Conservation (phyloP, 2,888 invertebrate genomes). For the Spilosoma lubricipeda region DNA sequence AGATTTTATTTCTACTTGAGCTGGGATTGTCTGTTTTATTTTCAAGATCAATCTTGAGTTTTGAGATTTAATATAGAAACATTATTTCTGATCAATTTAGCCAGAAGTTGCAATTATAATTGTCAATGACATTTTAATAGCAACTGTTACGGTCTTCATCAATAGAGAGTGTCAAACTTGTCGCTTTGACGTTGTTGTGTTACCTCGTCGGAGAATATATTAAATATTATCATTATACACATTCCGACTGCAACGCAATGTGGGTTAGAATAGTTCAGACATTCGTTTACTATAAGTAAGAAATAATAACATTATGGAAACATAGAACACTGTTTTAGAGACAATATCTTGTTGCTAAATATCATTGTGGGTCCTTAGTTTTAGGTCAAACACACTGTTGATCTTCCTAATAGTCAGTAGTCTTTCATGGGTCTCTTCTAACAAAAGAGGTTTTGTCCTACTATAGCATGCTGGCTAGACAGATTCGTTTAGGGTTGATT, state of each 20-base stretch:
- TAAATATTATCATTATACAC: conserved; percentile 63
- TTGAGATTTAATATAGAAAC: too few species aligned
- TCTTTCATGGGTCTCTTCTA: too few species aligned
- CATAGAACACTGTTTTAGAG: neutral
- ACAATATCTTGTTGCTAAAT: neutral
- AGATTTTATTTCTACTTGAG: too few species aligned
- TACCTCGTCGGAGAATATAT: conserved; percentile 29
- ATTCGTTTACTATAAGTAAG: conserved; percentile 63
- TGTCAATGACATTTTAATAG: too few species aligned
- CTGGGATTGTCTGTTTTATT: neutral
- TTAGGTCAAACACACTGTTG: neutral
- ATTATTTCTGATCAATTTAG: too few species aligned
- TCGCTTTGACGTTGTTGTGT: conserved; percentile 23
- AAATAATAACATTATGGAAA: neutral
- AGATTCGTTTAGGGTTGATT: too few species aligned
- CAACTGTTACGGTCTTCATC: too few species aligned
- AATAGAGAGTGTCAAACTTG: conserved; percentile 27
- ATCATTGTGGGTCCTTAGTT: neutral
- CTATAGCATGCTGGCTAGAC: too few species aligned
- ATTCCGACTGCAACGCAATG: conserved; percentile 60
- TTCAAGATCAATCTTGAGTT: too few species aligned
- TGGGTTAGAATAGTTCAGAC: conserved; percentile 50
- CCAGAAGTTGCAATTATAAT: too few species aligned
- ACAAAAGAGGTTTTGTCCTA: too few species aligned
- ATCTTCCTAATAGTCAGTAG: neutral